Evolutionary conservation across 1,140 invertebrate species (phyloP).

Genomic region (Schlechtendalia chinensis): DNA sequence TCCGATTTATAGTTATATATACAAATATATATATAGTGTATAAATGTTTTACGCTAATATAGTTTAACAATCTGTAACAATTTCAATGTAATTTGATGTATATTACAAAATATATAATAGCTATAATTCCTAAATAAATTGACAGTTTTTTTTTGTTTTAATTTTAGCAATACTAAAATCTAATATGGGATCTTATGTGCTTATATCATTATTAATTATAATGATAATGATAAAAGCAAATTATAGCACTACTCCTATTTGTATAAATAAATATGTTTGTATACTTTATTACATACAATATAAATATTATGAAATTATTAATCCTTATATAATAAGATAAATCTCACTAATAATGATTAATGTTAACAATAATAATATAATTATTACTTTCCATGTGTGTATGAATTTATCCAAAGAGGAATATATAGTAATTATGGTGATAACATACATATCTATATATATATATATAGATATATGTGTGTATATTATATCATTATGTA

Average conservation of each 20-base stretch:
- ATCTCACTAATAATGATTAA: slow-evolving; percentile 38
- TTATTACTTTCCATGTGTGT: neutral
- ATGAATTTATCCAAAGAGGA: neutral
- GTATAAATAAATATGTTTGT: neutral
- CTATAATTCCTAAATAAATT: no score
- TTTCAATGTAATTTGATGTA: no score
- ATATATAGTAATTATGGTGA: neutral
- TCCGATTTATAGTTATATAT: neutral
- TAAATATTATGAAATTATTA: slow-evolving; percentile 1
- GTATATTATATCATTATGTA: neutral
- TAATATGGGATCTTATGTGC: neutral
- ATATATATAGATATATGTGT: no score
- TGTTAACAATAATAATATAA: neutral
- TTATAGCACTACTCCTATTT: neutral
- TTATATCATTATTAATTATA: neutral
- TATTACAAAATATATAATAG: no score
- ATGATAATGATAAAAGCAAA: neutral
- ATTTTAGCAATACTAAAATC: neutral
- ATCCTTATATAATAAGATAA: neutral
- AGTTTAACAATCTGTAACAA: no score
- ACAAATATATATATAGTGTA: neutral
- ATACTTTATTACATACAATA: slow-evolving; percentile 17
- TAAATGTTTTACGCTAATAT: no score
- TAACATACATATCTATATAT: neutral
- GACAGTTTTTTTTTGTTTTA: no score